A percentile compares a stretch with the other conserved stretches of the same genome.
These are phyloP conservation scores for Oceanodroma tethys DNA, from an alignment of 2,113 vertebrate species.

Conservation along the genomic window DNA sequence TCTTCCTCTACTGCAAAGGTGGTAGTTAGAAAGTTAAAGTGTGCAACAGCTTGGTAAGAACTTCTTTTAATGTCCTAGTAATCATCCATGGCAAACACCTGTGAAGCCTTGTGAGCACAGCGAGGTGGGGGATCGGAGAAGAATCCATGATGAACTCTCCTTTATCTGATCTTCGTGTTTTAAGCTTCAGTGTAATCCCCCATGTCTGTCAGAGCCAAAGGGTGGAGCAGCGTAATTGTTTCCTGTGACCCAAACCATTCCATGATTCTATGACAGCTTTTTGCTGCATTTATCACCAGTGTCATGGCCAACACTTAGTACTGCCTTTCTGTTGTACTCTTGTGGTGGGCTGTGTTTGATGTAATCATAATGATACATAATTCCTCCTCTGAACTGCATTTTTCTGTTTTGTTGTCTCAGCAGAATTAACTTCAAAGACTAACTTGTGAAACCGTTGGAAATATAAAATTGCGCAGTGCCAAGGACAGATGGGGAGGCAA, in stretches of 20 bases:
- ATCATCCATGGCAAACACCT: neutral
- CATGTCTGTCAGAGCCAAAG: neutral
- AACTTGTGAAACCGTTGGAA: neutral
- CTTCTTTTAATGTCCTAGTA: neutral
- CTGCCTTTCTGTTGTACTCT: neutral
- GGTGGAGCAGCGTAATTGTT: neutral
- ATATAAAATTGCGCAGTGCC: neutral
- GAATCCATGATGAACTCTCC: neutral
- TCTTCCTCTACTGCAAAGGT: neutral
- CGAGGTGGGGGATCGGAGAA: neutral
- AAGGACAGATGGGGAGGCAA: neutral
- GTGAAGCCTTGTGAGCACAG: neutral
- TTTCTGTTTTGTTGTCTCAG: neutral
- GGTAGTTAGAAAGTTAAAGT: neutral
- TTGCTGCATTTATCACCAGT: neutral
- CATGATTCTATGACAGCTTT: neutral
- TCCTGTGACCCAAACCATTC: no score
- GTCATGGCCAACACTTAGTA: rapidly evolving
- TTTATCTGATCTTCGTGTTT: neutral
- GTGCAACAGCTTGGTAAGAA: neutral
- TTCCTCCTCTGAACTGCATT: neutral
- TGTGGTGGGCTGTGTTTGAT: neutral
- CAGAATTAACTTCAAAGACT: neutral
- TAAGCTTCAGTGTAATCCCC: neutral
- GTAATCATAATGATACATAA: no score